A percentile compares a stretch with the other conserved stretches of the same genome.
These are phyloP conservation scores for Sinohyriopsis cumingii DNA, from an alignment of 2,888 invertebrate genomes.

Conservation along the genomic window DNA sequence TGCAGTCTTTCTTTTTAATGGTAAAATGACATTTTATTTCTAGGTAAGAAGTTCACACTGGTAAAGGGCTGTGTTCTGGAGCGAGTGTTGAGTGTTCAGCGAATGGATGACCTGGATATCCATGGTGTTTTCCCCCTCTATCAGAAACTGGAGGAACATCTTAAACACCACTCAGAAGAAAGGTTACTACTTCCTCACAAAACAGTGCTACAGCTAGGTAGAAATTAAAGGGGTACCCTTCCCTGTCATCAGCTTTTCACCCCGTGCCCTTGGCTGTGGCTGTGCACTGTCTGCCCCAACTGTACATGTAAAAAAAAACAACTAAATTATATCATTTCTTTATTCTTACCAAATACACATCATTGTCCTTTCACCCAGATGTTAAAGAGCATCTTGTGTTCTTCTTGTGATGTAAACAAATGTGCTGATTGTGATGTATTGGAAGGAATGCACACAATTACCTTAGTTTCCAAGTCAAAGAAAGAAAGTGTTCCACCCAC, in stretches of 20 bases:
- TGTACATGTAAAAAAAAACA: too few relatives aligned
- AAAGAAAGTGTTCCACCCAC: too few relatives aligned
- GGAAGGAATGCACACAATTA: too few relatives aligned
- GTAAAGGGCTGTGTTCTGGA: slow-evolving; percentile 78
- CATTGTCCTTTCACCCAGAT: too few relatives aligned
- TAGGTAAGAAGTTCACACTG: slow-evolving; percentile 56
- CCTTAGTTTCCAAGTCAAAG: too few relatives aligned
- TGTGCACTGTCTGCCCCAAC: not conserved
- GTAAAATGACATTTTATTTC: not conserved
- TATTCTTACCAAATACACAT: too few relatives aligned
- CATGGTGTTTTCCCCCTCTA: slow-evolving; percentile 65
- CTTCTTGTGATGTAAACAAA: too few relatives aligned
- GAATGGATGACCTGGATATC: slow-evolving; percentile 74
- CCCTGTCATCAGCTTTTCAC: not conserved
- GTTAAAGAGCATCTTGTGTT: too few relatives aligned
- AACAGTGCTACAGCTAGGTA: not conserved
- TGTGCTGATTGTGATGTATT: too few relatives aligned
- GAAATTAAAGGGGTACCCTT: not conserved
- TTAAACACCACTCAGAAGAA: slow-evolving; percentile 40
- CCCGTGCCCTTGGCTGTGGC: not conserved
- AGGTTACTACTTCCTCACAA: slow-evolving; percentile 39
- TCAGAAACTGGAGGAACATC: slow-evolving; percentile 45
- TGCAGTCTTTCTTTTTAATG: too few relatives aligned
- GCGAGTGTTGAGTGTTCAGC: slow-evolving; percentile 77
- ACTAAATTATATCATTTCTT: too few relatives aligned